Evolutionary conservation across 1,140 invertebrate species (phyloP), one percentile per base, ranked within the genome.

Genomic region (Dreissena rostriformis): DNA sequence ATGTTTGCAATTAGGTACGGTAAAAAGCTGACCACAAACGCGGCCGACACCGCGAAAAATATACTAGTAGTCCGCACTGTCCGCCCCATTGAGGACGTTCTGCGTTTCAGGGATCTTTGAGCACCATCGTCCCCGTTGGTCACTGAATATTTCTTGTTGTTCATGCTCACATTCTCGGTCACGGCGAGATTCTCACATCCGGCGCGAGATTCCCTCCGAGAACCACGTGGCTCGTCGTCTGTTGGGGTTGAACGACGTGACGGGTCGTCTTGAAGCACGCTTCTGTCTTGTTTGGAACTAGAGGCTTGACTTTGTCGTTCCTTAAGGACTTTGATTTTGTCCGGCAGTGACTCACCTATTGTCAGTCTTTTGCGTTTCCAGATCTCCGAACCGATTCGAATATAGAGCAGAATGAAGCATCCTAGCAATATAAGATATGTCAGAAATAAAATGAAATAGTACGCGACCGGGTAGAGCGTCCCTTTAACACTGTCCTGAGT

Each of bases 1-100:
- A 88, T 76, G 49, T 88, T 88, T 22, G 76, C 84, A 22, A 88
- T 85, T n/a, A 88, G 67, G 67, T 86, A 88, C 53, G 88, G 88
- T 15, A 88, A 63, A 66, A 87, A 88, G 66, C 88, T 88, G 5
- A 88, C 28, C 14, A 88, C 74, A 81, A 88, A 88, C 14, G 88
- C 86, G 19, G 85, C 82, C 26, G 86, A 87, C 19, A 88, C 86
- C 15, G 84, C 85, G 72, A 88, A 85, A 78, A 88, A 88, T 55
- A 88, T 87, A 49, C 78, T 80, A 10, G 88, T 88, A 26, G 86
- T 87, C 57, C 86, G 76, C 2, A 87, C 10, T n/a, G 83, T 87
- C 39, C 86, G 53, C 7, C 84, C 78, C 49, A 86, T 24, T 2
- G 61, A 76, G 0, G 74, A 77, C 29, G 57, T 26, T 0, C 74